phyloP scores from a whole-genome alignment of 2,888 invertebrate genomes.

The Hesperia comma region DNA sequence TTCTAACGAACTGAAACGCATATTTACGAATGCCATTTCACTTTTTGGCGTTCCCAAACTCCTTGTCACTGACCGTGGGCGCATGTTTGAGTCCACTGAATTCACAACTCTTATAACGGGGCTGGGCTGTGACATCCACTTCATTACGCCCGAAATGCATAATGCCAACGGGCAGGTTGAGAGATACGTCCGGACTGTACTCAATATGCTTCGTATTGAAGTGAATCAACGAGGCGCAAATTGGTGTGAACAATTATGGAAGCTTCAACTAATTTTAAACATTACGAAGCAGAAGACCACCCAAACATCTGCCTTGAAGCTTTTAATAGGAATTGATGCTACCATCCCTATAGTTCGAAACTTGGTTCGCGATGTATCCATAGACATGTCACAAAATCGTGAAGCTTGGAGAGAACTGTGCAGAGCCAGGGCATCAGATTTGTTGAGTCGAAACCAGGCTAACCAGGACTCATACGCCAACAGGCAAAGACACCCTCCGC shows the following conservation, averaged over 20 bases:
- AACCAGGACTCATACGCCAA: background rate
- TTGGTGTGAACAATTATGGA: conserved; percentile 14
- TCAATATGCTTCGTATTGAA: conserved; percentile 36
- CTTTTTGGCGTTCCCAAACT: conserved; percentile 34
- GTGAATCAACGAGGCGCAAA: conserved; percentile 24
- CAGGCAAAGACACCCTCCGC: background rate
- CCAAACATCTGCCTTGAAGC: conserved; percentile 37
- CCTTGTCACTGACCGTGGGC: conserved; percentile 27
- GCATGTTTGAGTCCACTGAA: conserved; percentile 25
- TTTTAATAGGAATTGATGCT: conserved; percentile 37
- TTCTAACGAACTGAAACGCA: conserved; percentile 24
- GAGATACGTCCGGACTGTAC: conserved; percentile 39
- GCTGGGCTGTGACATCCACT: conserved; percentile 34
- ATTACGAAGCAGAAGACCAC: conserved; percentile 39
- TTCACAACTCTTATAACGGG: conserved; percentile 13
- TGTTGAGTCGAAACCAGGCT: background rate
- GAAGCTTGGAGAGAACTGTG: background rate
- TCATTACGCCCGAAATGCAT: conserved; percentile 43
- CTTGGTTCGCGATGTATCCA: conserved; percentile 38
- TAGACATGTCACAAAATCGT: conserved; percentile 26
- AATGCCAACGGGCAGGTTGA: conserved; percentile 42
- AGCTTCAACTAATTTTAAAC: background rate
- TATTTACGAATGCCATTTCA: conserved; percentile 21
- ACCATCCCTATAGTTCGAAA: conserved; percentile 28
- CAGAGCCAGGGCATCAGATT: background rate